These are phyloP conservation scores for Psilanteris sp. DNA, from an alignment of 1,140 invertebrate species.

Conservation along the genomic window DNA sequence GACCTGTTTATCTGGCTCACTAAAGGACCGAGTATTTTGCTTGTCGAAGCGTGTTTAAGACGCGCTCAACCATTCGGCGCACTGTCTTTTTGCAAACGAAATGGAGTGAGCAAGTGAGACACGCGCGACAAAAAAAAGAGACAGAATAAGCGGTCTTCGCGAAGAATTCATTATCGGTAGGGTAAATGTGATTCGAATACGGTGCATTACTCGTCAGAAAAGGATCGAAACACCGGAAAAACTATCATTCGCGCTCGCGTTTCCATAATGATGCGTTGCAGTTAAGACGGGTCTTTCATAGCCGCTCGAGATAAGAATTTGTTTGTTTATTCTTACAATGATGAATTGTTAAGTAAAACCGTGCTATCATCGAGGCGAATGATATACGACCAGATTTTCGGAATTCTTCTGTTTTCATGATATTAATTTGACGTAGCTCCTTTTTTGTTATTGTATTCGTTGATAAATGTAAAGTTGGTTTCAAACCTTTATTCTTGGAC, in stretches of 20 bases:
- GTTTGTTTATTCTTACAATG: too few species aligned
- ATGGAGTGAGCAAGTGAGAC: constrained; percentile 17
- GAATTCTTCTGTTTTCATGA: too few species aligned
- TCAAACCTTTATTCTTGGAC: too few species aligned
- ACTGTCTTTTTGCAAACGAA: constrained; percentile 43
- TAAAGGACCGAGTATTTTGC: constrained; percentile 61
- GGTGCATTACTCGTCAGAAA: constrained; percentile 6
- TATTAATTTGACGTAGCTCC: too few species aligned
- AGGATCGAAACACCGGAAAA: constrained; percentile 21
- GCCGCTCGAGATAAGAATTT: constrained; percentile 8
- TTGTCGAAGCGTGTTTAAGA: constrained; percentile 60
- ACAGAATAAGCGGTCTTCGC: constrained; percentile 7
- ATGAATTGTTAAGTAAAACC: too few species aligned
- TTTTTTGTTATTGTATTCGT: too few species aligned
- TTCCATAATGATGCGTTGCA: constrained; percentile 24
- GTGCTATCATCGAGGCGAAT: too few species aligned
- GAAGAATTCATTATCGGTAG: constrained; percentile 50
- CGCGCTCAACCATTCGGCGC: constrained; percentile 49
- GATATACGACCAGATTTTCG: too few species aligned
- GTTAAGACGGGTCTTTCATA: constrained; percentile 15
- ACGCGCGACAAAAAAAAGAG: neutral
- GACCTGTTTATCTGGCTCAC: constrained; percentile 56
- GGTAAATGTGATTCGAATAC: constrained; percentile 40
- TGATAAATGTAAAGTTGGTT: too few species aligned
- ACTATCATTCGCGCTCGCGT: constrained; percentile 25